phyloP scores from a whole-genome alignment of 1,140 invertebrate species.

The Oscheius sp. region DNA sequence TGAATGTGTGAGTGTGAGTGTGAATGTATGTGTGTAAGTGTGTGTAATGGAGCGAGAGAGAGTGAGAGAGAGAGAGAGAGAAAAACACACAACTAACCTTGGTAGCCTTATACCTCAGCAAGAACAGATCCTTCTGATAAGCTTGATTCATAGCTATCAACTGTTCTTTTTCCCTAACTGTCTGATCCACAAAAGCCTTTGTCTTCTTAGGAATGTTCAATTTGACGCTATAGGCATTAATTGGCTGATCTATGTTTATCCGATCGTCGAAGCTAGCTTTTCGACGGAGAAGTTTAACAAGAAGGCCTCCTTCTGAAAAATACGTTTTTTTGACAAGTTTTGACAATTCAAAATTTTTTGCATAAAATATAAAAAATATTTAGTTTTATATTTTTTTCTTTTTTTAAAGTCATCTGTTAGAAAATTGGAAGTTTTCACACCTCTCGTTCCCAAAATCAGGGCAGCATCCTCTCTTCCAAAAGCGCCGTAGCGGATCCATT shows the following conservation, averaged over 20 bases:
- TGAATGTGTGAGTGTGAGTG: not conserved
- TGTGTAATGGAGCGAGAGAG: not conserved
- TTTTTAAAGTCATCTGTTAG: not conserved
- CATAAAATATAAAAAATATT: no score
- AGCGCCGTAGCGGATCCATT: not conserved
- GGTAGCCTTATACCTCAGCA: no score
- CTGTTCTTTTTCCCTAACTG: not conserved
- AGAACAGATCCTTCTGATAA: conserved; percentile 4
- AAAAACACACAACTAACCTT: no score
- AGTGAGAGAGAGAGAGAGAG: not conserved
- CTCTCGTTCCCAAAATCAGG: not conserved
- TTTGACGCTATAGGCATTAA: not conserved
- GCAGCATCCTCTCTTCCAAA: not conserved
- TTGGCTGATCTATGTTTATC: not conserved
- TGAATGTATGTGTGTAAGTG: not conserved
- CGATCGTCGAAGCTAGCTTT: not conserved
- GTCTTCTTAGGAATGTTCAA: not conserved
- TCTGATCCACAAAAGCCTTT: conserved; percentile 2
- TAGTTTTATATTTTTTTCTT: no score
- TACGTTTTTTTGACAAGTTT: no score
- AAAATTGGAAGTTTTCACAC: not conserved
- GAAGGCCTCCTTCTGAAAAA: not conserved
- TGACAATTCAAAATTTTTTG: no score
- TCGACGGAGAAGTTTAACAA: not conserved
- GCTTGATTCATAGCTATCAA: not conserved